Conservation (phyloP, 2,797 vertebrate genomes). For the Epinephelus coioides region DNA sequence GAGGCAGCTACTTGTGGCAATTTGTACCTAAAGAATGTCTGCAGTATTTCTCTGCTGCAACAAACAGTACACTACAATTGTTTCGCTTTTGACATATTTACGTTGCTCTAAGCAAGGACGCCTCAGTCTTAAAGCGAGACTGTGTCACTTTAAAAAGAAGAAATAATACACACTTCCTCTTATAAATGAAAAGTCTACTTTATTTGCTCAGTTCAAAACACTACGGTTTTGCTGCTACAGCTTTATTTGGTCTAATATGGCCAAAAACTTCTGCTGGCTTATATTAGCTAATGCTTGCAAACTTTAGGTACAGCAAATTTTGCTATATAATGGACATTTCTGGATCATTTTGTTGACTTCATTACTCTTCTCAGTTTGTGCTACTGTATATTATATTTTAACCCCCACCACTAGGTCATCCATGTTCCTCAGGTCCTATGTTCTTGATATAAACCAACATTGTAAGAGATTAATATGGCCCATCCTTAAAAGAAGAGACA, state of each 20-base stretch:
- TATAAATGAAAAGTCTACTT: background rate
- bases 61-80: background rate
- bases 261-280: background rate
- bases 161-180: background rate
- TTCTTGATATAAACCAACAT: too few relatives aligned
- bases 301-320: background rate
- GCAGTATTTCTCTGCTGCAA: background rate
- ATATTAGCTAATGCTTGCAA: background rate
- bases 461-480: too few relatives aligned
- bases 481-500: too few relatives aligned
- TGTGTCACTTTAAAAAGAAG: background rate
- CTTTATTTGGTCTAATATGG: background rate
- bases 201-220: background rate
- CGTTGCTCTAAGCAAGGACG: background rate
- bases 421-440: too few relatives aligned
- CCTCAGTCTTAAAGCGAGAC: background rate
- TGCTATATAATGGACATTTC: background rate
- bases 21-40: background rate
- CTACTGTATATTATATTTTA: background rate
- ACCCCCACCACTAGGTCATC: too few relatives aligned
- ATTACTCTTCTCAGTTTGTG: background rate
- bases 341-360: background rate
- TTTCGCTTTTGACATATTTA: background rate
- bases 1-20: background rate
- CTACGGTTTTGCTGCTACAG: background rate